A percentile compares a stretch with the other conserved stretches of the same genome.
These are phyloP conservation scores for Gari tellinella DNA, from an alignment of 2,888 invertebrate species.

Conservation along the genomic window DNA sequence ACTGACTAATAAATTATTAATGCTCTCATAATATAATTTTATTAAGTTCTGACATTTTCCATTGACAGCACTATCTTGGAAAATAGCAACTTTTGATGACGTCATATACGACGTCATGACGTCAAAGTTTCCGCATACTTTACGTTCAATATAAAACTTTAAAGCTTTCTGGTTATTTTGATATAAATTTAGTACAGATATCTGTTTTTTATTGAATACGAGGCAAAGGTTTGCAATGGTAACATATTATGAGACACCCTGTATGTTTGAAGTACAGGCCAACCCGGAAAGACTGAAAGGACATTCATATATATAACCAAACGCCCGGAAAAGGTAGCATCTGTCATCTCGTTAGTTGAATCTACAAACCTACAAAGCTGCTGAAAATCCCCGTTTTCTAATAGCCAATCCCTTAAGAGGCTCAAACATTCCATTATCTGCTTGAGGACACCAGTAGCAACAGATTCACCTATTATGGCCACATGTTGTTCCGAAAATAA, in stretches of 20 bases:
- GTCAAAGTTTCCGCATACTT: too few relatives aligned
- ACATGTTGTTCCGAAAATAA: neutral
- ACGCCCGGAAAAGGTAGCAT: neutral
- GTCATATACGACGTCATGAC: too few relatives aligned
- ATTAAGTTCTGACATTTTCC: too few relatives aligned
- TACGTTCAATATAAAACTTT: too few relatives aligned
- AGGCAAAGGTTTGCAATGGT: neutral
- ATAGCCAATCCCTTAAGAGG: neutral
- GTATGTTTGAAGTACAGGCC: neutral
- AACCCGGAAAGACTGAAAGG: neutral
- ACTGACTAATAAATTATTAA: too few relatives aligned
- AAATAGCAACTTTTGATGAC: too few relatives aligned
- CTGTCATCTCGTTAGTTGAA: neutral
- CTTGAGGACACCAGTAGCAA: neutral
- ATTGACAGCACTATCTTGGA: too few relatives aligned
- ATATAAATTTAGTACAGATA: too few relatives aligned
- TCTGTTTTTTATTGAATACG: too few relatives aligned
- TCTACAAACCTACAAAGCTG: neutral
- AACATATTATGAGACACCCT: too few relatives aligned
- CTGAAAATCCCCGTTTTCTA: neutral
- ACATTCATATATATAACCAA: neutral
- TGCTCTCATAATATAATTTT: too few relatives aligned
- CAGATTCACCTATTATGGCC: neutral
- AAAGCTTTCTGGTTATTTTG: too few relatives aligned
- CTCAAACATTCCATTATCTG: neutral